Conservation (phyloP, 2,113 vertebrate genomes). For the Brachionichthys hirsutus region DNA sequence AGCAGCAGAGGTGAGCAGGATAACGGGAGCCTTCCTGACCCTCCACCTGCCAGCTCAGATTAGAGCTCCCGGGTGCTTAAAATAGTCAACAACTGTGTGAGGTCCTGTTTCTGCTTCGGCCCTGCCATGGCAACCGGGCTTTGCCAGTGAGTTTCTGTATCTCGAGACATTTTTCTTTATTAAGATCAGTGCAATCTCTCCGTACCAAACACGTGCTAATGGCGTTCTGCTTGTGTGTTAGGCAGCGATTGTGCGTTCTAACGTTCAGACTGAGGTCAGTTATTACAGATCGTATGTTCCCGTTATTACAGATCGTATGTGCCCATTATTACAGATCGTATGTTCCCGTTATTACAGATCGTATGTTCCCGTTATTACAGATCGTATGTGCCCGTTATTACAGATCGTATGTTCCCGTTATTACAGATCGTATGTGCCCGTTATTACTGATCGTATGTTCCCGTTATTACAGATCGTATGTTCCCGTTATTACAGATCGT, state of each 20-base stretch:
- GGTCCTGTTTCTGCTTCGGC: slow-evolving; percentile 61
- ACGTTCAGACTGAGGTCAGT: slow-evolving; percentile 3
- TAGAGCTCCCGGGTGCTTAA: slow-evolving; percentile 61
- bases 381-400: too few relatives aligned
- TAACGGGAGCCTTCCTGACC: slow-evolving; percentile 56
- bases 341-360: slow-evolving; percentile 28
- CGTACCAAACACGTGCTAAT: neutral
- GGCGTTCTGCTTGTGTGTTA: too few relatives aligned
- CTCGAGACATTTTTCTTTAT: slow-evolving; percentile 66
- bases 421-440: slow-evolving; percentile 18
- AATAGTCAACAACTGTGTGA: slow-evolving; percentile 65
- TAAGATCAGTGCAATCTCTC: slow-evolving; percentile 62
- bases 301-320: too few relatives aligned
- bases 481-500: too few relatives aligned
- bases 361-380: slow-evolving; percentile 21
- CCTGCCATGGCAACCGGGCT: slow-evolving; percentile 74
- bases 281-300: too few relatives aligned
- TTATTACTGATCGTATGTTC: slow-evolving; percentile 30
- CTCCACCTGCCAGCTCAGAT: slow-evolving; percentile 54
- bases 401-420: too few relatives aligned
- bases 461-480: too few relatives aligned
- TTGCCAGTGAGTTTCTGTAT: slow-evolving; percentile 54
- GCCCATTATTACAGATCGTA: too few relatives aligned
- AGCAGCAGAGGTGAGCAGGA: slow-evolving; percentile 38
- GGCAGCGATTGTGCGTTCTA: too few relatives aligned